Base-by-base conservation (phyloP, 2,113 vertebrate genomes). In the Syngnathus floridae region DNA sequence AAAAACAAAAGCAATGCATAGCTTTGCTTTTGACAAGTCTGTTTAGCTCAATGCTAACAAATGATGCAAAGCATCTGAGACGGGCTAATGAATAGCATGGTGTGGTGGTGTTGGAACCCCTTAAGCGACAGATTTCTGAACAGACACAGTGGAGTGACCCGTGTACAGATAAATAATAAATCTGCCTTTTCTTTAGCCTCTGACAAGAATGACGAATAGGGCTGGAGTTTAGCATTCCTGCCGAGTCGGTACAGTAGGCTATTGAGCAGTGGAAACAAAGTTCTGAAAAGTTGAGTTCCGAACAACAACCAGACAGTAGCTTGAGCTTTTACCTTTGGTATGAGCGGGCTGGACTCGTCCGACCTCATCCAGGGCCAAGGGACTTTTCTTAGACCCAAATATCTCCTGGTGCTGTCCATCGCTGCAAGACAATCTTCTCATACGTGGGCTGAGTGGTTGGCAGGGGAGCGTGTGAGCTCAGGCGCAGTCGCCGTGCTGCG, bases 301-400 rank as follows among this genome's bases (percentile, higher is more conserved):
- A 49, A 21, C 19, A 8, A 21, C 48, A 21, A 51, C 4, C 1
- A 9, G 48, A 19, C n/a, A 21, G 19, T 9, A 21, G 41, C 38
- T 7, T 19, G 19, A 51, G 10, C 3, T 21, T 62, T 87, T 90
- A 98, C 95, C 93, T 94, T 91, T 51, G 91, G 74, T 69, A 98
- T 80, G 62, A 97, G 88, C 0, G 88, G 91, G 60, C 82, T 88
- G 62, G 67, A 84, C 79, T 95, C 91, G 9, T 71, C 64, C 37
- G 22, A 70, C 22, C 17, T 72, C 6, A 37, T 55, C 87, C 87
- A 87, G 5, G 68, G 76, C 31, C 81, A 83, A 48, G 36, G 19
- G 61, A 88, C 62, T 41, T 58, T 62, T 59, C 74, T 82, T 5
- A 67, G 45, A 22, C 3, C 1, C 17, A 73, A 72, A 69, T 84